These are phyloP conservation scores for Synaphobranchus kaupii DNA, from an alignment of 2,797 vertebrate species.

Conservation along the genomic window DNA sequence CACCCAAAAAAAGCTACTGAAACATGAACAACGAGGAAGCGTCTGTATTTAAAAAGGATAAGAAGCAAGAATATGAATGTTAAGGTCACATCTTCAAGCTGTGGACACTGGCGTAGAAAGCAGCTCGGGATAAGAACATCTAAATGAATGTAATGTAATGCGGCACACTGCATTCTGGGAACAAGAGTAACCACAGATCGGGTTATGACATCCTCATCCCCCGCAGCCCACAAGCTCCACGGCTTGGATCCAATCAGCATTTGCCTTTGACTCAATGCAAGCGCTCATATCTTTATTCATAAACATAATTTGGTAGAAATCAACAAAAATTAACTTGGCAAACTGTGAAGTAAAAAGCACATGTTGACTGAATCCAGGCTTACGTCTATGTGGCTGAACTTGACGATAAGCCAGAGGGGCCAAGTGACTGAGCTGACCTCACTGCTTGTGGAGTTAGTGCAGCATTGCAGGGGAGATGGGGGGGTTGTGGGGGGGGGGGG, in stretches of 20 bases:
- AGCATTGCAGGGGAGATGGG: background rate
- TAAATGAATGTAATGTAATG: background rate
- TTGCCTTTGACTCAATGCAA: background rate
- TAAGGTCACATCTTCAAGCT: background rate
- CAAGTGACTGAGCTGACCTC: background rate
- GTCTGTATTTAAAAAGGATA: background rate
- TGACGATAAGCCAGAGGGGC: background rate
- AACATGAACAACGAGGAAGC: background rate
- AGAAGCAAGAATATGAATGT: background rate
- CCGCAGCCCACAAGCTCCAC: background rate
- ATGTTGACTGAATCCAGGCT: background rate
- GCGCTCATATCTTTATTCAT: background rate
- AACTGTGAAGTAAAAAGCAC: background rate
- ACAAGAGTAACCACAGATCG: background rate
- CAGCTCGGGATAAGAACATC: background rate
- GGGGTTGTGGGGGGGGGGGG: background rate
- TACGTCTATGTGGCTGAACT: background rate
- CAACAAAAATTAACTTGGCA: background rate
- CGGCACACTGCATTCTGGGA: background rate
- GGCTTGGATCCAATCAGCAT: background rate
- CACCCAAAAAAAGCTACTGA: background rate
- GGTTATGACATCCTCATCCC: background rate
- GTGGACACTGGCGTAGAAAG: background rate
- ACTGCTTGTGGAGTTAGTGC: background rate
- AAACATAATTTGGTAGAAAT: background rate